Conservation (phyloP, 2,113 vertebrate genomes). For the Oreocharis arfaki region DNA sequence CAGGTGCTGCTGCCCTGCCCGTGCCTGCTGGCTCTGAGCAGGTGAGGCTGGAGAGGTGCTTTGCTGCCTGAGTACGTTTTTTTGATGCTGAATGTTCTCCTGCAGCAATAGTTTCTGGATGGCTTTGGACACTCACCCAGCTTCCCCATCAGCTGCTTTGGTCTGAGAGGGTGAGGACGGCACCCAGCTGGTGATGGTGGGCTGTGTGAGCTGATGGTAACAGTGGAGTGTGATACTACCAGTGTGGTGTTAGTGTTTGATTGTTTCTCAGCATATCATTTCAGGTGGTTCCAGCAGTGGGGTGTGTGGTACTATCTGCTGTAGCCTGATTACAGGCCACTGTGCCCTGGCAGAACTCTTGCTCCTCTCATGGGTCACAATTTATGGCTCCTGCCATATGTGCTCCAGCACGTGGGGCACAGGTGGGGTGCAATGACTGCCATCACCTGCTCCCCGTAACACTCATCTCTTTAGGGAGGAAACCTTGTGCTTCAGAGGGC, state of each 20-base stretch:
- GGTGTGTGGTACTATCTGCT: not conserved
- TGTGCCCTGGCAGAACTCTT: not conserved
- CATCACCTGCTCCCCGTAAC: not conserved
- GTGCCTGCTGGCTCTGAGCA: not conserved
- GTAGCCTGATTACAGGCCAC: not conserved
- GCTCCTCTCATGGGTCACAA: not conserved
- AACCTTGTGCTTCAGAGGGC: not conserved
- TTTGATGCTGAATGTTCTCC: not conserved
- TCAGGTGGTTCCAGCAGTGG: not conserved
- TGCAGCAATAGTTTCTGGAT: not conserved
- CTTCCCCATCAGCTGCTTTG: not conserved
- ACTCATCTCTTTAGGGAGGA: not conserved
- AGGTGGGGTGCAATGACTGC: not conserved
- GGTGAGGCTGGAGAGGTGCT: not conserved
- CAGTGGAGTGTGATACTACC: not conserved
- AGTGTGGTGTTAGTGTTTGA: not conserved
- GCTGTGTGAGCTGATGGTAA: not conserved
- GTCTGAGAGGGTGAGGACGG: not conserved
- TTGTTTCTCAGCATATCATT: rapidly evolving
- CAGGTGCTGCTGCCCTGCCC: not conserved
- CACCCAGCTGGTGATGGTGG: not conserved
- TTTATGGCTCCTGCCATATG: not conserved
- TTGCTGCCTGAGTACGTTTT: not conserved
- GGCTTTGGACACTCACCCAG: not conserved
- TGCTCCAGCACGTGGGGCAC: not conserved